A percentile compares a stretch with the other conserved stretches of the same genome.
Conservation (phyloP, 2,113 vertebrate species). For the Channa argus region DNA sequence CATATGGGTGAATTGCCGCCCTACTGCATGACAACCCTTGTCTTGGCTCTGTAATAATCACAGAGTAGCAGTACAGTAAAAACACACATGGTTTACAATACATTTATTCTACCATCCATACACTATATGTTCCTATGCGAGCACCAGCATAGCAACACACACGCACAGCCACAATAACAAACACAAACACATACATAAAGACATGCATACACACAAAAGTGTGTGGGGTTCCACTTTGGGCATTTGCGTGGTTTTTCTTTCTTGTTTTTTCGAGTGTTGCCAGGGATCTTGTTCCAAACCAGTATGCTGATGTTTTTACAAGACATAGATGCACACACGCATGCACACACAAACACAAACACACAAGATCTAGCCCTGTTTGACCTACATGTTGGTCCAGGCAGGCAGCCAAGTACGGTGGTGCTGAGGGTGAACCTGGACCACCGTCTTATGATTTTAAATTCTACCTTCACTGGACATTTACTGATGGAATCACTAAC, state of each 20-base stretch:
- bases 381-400: constrained; percentile 65
- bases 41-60: constrained; percentile 69
- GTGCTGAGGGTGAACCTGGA: constrained; percentile 46
- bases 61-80: constrained; percentile 70
- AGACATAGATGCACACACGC: constrained; percentile 38
- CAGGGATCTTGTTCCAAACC: constrained; percentile 66
- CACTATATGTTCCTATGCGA: constrained; percentile 48
- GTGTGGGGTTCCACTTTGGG: constrained; percentile 75
- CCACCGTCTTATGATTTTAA: constrained; percentile 33
- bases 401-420: constrained; percentile 40
- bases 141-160: constrained; percentile 35
- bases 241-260: constrained; percentile 69
- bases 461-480: constrained; percentile 38
- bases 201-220: constrained; percentile 42
- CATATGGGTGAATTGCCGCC: constrained; percentile 38
- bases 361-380: constrained; percentile 49
- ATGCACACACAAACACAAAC: constrained; percentile 28
- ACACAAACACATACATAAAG: constrained; percentile 10
- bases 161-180: constrained; percentile 23
- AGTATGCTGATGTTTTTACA: constrained; percentile 76
- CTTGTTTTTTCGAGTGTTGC: constrained; percentile 65
- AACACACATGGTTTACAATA: constrained; percentile 73
- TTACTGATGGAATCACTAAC: constrained; percentile 34
- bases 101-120: constrained; percentile 61
- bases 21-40: constrained; percentile 55